Conservation (phyloP, 2,113 vertebrate species). For the Paedocypris sp. region DNA sequence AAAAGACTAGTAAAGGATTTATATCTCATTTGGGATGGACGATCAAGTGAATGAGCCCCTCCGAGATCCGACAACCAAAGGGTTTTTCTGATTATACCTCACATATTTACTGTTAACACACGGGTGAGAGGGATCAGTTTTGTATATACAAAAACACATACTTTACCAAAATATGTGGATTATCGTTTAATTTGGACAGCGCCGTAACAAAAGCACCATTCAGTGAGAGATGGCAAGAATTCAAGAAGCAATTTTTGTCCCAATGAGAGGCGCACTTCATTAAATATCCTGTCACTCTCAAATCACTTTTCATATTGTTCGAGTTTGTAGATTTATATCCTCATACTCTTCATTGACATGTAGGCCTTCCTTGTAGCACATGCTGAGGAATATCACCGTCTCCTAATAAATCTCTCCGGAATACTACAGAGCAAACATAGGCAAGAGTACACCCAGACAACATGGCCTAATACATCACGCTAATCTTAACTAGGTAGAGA, state of each 20-base stretch:
- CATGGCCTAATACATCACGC: background rate
- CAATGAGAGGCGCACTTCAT: constrained; percentile 34
- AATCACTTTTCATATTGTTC: constrained; percentile 9
- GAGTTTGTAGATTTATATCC: constrained; percentile 14
- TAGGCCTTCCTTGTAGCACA: background rate
- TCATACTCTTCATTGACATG: background rate
- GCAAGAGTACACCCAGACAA: background rate
- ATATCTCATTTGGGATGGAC: no score
- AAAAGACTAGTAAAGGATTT: no score
- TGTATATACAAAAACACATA: no score
- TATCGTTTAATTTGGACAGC: constrained; percentile 32
- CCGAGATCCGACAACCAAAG: no score
- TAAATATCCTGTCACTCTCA: constrained; percentile 12
- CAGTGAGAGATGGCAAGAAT: constrained; percentile 24
- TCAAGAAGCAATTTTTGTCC: constrained; percentile 33
- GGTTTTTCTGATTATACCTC: no score
- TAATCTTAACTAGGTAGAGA: background rate
- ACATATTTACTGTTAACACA: no score
- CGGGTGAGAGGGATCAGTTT: no score
- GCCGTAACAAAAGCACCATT: constrained; percentile 37
- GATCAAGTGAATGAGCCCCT: no score
- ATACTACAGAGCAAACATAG: background rate
- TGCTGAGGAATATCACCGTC: background rate
- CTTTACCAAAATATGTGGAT: background rate
- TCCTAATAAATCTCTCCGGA: background rate